These are phyloP conservation scores for Temnothorax longispinosus DNA, from an alignment of 1,140 invertebrate genomes.

Conservation along the genomic window DNA sequence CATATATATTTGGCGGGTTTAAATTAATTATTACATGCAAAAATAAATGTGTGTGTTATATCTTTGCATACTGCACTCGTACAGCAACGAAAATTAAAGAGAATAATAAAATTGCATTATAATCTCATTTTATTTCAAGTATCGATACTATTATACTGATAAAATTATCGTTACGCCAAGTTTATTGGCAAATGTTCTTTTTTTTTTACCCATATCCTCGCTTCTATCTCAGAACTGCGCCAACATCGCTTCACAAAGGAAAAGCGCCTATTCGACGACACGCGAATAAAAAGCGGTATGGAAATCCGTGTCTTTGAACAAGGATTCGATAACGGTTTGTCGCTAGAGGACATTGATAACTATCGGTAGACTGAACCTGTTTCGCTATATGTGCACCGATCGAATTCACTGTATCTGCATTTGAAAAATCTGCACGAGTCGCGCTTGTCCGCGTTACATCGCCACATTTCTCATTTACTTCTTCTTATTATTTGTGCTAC, in stretches of 20 bases:
- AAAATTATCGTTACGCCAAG: constrained; percentile 30
- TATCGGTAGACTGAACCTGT: constrained; percentile 16
- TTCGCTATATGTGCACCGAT: constrained; percentile 6
- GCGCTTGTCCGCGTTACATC: not conserved
- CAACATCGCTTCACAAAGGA: constrained; percentile 34
- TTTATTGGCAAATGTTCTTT: constrained; percentile 38
- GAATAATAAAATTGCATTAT: constrained; percentile 34
- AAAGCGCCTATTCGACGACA: constrained; percentile 38
- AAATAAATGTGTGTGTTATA: constrained; percentile 1
- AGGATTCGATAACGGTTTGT: constrained; percentile 54
- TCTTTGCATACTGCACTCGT: not conserved
- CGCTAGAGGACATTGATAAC: constrained; percentile 47
- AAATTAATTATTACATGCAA: constrained; percentile 40
- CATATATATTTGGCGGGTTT: not conserved
- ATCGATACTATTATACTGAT: constrained; percentile 23
- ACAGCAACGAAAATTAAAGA: not conserved
- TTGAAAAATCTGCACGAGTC: constrained; percentile 35
- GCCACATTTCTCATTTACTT: not conserved
- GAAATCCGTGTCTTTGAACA: constrained; percentile 57
- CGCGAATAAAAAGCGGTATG: constrained; percentile 38
- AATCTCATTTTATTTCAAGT: constrained; percentile 37
- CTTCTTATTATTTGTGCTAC: not conserved
- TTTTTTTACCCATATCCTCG: not conserved
- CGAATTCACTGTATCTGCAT: constrained; percentile 13
- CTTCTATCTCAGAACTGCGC: not conserved